A percentile compares a stretch with the other conserved stretches of the same genome.
phyloP scores from a whole-genome alignment of 2,113 vertebrate species.

The Felis catus region F.catus_Fca126_mat1.0 CM031413.1:50373501-50374000 shows the following conservation, averaged over 20 bases:
- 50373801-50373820: not conserved
- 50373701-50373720: not conserved
- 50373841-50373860: not conserved
- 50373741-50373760: not conserved
- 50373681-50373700: not conserved
- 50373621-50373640: not conserved
- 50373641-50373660: not conserved
- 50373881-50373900: not conserved
- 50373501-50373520: not conserved
- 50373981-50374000: not conserved
- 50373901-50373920: not conserved
- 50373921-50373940: not conserved
- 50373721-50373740: not conserved
- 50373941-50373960: not conserved
- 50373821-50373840: not conserved
- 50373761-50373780: not conserved
- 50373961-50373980: not conserved
- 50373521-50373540: not conserved
- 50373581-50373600: not conserved
- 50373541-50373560: not conserved
- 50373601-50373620: not conserved
- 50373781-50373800: not conserved
- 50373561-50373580: too few species aligned
- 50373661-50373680: not conserved
- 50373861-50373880: not conserved